Evolutionary conservation across 2,888 invertebrate genomes (phyloP).

Genomic region (Mythimna loreyi): DNA sequence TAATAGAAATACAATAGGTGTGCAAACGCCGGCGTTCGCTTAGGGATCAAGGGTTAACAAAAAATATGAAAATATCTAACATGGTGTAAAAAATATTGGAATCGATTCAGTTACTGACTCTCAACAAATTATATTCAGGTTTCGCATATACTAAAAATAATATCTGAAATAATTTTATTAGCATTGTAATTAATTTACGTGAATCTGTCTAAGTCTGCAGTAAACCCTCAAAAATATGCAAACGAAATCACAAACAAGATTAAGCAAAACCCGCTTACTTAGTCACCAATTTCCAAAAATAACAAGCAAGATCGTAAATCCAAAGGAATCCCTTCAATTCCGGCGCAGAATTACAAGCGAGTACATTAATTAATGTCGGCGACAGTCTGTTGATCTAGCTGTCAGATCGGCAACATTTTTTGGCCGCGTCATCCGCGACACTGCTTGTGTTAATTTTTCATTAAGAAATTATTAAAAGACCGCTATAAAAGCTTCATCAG

Average conservation of each 20-base stretch:
- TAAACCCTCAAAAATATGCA: background rate
- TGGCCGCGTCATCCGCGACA: conserved; percentile 79
- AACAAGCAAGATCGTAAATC: conserved; percentile 20
- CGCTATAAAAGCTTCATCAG: conserved; percentile 79
- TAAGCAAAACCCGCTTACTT: background rate
- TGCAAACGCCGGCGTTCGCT: too few species aligned
- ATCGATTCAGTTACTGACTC: too few species aligned
- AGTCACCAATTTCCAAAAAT: conserved; percentile 11
- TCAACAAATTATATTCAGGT: too few species aligned
- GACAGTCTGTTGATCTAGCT: conserved; percentile 55
- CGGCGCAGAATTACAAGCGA: conserved; percentile 37
- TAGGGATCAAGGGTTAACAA: too few species aligned
- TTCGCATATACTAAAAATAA: too few species aligned
- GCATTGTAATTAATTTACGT: background rate
- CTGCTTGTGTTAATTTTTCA: conserved; percentile 84
- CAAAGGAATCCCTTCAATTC: conserved; percentile 36
- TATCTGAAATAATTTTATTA: background rate
- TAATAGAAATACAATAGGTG: too few species aligned
- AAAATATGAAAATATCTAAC: too few species aligned
- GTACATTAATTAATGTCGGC: conserved; percentile 58
- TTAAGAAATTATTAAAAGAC: conserved; percentile 82
- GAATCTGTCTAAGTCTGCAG: background rate
- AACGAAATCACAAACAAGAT: background rate
- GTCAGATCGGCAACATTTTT: conserved; percentile 69
- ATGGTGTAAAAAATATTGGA: too few species aligned